These are phyloP conservation scores for Ascaphus truei DNA, from an alignment of 2,113 vertebrate species.

Conservation along the genomic window DNA sequence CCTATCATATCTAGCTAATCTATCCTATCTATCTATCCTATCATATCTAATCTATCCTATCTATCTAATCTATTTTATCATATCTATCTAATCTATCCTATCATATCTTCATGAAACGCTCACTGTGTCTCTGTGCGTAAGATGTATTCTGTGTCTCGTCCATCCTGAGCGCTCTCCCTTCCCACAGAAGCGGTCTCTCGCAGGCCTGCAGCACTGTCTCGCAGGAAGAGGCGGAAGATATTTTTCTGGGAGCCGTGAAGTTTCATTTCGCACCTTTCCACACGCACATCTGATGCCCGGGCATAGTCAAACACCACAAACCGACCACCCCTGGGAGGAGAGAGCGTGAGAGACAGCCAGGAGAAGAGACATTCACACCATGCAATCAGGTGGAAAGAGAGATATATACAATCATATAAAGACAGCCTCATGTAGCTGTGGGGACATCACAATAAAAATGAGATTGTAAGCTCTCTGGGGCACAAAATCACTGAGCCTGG, in stretches of 20 bases:
- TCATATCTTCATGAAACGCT: no score
- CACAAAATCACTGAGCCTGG: background rate
- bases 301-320: slow-evolving; percentile 88
- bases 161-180: slow-evolving; percentile 50
- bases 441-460: background rate
- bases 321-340: slow-evolving; percentile 66
- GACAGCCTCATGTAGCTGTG: no score
- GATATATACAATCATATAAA: no score
- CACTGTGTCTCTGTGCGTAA: slow-evolving; percentile 87
- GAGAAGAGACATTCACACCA: background rate
- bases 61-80: no score
- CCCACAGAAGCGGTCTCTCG: background rate
- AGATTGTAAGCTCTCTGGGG: no score
- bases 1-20: no score
- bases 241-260: slow-evolving; percentile 87
- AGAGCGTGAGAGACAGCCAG: background rate
- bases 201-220: background rate
- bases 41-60: no score
- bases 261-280: slow-evolving; percentile 87
- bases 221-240: slow-evolving; percentile 80
- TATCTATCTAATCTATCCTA: no score
- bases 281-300: slow-evolving; percentile 74
- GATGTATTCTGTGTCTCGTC: slow-evolving; percentile 66
- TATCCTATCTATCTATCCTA: no score
- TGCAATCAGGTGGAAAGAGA: no score